Evolutionary conservation across 35 echinoderm and acorn worm genomes (phyloP).

Genomic region (Anneissia japonica): DNA sequence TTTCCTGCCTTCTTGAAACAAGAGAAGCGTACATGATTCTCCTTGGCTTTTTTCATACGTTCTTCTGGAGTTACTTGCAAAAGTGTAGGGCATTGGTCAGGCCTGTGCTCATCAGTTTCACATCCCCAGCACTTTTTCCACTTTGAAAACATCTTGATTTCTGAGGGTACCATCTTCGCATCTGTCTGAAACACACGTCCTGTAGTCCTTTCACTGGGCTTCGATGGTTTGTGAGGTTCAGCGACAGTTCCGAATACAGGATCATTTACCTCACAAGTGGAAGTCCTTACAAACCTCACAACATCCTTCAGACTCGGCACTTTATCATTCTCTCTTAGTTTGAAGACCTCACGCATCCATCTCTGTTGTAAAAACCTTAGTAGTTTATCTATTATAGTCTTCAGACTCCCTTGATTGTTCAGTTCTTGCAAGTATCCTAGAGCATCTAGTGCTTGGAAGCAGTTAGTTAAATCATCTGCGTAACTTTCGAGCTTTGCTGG

Average conservation of each 20-base stretch:
- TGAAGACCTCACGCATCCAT: not conserved
- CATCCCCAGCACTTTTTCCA: not conserved
- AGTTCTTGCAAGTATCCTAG: not conserved
- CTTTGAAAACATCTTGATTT: not conserved
- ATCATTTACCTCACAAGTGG: conserved; percentile 5
- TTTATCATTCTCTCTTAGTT: not conserved
- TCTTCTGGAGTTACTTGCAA: not conserved
- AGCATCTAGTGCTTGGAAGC: not conserved
- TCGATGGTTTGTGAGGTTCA: no score
- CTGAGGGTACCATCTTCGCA: not conserved
- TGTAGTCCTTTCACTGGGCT: no score
- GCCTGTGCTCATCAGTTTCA: not conserved
- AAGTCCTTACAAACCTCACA: conserved; percentile 12
- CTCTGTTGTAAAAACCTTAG: conserved; percentile 4
- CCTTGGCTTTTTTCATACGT: conserved; percentile 6
- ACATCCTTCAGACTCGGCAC: conserved; percentile 11
- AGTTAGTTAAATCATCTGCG: conserved; percentile 15
- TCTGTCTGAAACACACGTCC: no score
- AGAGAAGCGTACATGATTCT: conserved; percentile 18
- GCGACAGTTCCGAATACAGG: not conserved
- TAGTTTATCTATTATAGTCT: not conserved
- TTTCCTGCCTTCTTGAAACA: conserved; percentile 39
- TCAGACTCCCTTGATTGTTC: conserved; percentile 9
- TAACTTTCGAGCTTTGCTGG: not conserved
- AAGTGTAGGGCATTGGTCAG: not conserved